A percentile compares a stretch with the other conserved stretches of the same genome.
Conservation (phyloP, 2,888 invertebrate genomes). For the Oegoconia quadripuncta region DNA sequence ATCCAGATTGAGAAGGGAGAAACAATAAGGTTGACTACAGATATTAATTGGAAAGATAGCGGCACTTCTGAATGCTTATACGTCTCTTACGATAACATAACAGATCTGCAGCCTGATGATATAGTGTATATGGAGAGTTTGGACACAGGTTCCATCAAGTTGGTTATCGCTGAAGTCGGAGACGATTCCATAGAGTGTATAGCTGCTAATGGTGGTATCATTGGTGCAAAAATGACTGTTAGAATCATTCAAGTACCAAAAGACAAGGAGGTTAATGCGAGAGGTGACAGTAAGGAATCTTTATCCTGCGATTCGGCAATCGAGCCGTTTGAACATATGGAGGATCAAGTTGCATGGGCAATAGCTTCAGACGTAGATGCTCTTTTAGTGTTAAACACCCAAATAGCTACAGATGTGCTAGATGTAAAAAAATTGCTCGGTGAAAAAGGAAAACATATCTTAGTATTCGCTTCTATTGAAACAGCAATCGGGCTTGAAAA, state of each 20-base stretch:
- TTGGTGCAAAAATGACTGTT: slow-evolving; percentile 41
- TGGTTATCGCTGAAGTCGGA: slow-evolving; percentile 23
- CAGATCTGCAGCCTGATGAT: slow-evolving; percentile 50
- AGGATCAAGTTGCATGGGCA: slow-evolving; percentile 22
- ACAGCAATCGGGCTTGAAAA: slow-evolving; percentile 20
- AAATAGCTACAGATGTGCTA: not conserved
- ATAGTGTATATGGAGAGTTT: slow-evolving; percentile 14
- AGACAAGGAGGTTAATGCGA: not conserved
- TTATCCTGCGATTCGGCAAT: not conserved
- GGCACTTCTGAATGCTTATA: slow-evolving; percentile 54
- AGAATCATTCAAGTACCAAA: not conserved
- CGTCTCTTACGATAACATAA: slow-evolving; percentile 50
- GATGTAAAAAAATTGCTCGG: slow-evolving; percentile 13
- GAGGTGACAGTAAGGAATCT: not conserved
- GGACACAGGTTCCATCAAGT: not conserved
- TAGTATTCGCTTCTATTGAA: slow-evolving; percentile 25
- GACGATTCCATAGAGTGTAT: slow-evolving; percentile 44
- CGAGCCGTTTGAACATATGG: not conserved
- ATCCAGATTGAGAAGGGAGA: slow-evolving; percentile 29
- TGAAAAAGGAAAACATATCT: slow-evolving; percentile 23
- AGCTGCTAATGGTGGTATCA: slow-evolving; percentile 53
- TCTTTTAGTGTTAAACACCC: slow-evolving; percentile 13
- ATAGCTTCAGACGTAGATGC: slow-evolving; percentile 22
- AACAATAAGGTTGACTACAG: slow-evolving; percentile 42
- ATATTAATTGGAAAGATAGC: slow-evolving; percentile 50